Base-by-base conservation (phyloP, 2,797 vertebrate genomes). In the Parotocinclus haroldoi region DNA sequence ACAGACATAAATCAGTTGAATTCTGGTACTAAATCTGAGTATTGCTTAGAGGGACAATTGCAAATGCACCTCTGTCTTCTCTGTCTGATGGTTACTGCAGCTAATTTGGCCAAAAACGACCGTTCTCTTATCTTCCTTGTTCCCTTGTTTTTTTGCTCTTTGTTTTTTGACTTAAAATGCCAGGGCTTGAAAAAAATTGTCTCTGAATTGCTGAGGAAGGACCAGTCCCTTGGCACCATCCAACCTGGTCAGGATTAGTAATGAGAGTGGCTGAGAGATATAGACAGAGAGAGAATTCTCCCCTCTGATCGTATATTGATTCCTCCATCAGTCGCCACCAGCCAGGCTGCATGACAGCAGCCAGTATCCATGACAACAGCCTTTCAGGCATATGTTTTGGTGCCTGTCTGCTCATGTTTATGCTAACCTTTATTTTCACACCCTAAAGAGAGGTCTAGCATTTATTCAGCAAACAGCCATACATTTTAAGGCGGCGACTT, bases 341-440 rank as follows among this genome's bases (percentile, higher is more conserved):
- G 69, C 69, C 78, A 78, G 85, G 86, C 78, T 76, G 80, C 83
- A 83, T 80, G 84, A 86, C 85, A 83, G 85, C 82, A 84, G 79
- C 79, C 51, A 17, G 63, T 88, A 65, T 72, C 88, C 77, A 85
- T 89, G 80, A 80, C 80, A 86, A 89, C 85, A 69, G 74, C 58
- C 75, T 78, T 78, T 70, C 68, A 75, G 58, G 79, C 76, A 73
- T 66, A 52, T 57, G 72, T 78, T 79, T 62, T 36, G 42, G 37
- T 18, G 66, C 66, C 67, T 74, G 74, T 76, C 72, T 75, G 77
- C 76, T 78, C 72, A 71, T 65, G 68, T 71, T 71, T 64, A 64
- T 71, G 61, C 55, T 58, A 64, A 71, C 63, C 61, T 58, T 71
- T 64, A 63, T 56, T 63, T n/a, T 48, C 40, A 42, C 37, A 17